Evolutionary conservation across 2,113 vertebrate genomes (phyloP).

Genomic region (Eublepharis macularius): DNA sequence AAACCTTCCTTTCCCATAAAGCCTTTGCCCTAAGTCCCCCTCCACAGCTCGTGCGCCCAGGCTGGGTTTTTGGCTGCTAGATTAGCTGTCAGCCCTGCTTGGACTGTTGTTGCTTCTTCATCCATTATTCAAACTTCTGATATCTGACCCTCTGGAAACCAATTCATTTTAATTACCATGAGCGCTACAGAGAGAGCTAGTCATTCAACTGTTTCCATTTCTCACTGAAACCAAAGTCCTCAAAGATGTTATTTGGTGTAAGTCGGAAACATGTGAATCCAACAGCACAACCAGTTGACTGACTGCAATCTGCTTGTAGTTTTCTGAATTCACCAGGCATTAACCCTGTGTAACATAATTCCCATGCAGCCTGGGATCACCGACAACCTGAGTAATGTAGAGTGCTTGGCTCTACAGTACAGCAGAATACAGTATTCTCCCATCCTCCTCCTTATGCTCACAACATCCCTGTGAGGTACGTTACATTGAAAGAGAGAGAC

Average conservation of each 20-base stretch:
- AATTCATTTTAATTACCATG: not conserved
- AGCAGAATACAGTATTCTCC: no score
- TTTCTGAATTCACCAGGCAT: not conserved
- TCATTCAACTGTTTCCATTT: not conserved
- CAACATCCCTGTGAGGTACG: no score
- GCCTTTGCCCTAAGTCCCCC: no score
- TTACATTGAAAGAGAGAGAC: no score
- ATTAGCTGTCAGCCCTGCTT: not conserved
- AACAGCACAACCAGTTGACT: not conserved
- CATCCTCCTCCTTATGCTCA: no score
- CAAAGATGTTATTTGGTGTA: not conserved
- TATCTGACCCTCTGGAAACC: not conserved
- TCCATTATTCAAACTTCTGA: slow-evolving; percentile 1
- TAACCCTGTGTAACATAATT: not conserved
- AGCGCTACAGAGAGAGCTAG: not conserved
- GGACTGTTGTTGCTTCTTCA: not conserved
- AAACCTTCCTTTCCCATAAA: no score
- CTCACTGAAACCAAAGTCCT: not conserved
- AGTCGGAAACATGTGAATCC: not conserved
- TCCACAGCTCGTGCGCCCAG: not conserved
- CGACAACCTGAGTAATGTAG: not conserved
- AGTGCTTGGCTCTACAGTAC: not conserved
- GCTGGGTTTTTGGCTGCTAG: not conserved
- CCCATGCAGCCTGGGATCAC: not conserved
- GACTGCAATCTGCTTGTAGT: not conserved